These are phyloP conservation scores for Corella eumyota DNA, from an alignment of 23 tunicate species.

Conservation along the genomic window DNA sequence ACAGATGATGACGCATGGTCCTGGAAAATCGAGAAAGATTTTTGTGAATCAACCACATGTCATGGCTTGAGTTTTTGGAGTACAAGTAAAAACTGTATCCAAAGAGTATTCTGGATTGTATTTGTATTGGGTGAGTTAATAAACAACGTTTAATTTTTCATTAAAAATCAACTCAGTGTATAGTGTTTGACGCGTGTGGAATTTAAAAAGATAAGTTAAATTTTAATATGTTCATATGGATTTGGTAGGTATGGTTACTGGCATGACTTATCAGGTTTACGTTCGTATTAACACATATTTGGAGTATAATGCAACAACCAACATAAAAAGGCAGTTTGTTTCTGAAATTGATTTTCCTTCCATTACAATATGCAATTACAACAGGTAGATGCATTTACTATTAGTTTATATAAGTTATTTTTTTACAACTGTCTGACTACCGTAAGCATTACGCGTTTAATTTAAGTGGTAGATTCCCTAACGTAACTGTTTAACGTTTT, in stretches of 20 bases:
- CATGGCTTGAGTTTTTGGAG: constrained; percentile 12
- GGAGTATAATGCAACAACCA: constrained; percentile 4
- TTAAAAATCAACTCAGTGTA: too few species aligned
- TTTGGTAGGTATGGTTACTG: constrained; percentile 6
- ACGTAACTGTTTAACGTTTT: too few species aligned
- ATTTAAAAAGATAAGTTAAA: too few species aligned
- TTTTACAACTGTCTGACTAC: too few species aligned
- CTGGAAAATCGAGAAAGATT: constrained; percentile 6
- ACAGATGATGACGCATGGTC: background rate
- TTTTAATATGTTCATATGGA: background rate
- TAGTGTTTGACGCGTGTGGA: too few species aligned
- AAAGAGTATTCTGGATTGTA: constrained; percentile 5
- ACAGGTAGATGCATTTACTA: background rate
- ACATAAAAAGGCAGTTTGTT: background rate
- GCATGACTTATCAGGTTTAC: background rate
- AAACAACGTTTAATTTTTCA: too few species aligned
- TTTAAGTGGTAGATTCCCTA: too few species aligned
- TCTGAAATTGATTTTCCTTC: constrained; percentile 7
- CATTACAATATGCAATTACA: constrained; percentile 8
- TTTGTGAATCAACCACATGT: constrained; percentile 5
- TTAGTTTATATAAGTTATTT: too few species aligned
- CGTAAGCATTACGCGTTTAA: too few species aligned
- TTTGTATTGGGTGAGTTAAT: constrained; percentile 1
- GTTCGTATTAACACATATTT: constrained; percentile 1
- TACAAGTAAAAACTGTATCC: background rate